Percentiles rank a stretch among this genome's conserved stretches.
These are phyloP conservation scores for Linurgus olivaceus DNA, from an alignment of 2,797 vertebrate genomes.

Conservation along the genomic window DNA sequence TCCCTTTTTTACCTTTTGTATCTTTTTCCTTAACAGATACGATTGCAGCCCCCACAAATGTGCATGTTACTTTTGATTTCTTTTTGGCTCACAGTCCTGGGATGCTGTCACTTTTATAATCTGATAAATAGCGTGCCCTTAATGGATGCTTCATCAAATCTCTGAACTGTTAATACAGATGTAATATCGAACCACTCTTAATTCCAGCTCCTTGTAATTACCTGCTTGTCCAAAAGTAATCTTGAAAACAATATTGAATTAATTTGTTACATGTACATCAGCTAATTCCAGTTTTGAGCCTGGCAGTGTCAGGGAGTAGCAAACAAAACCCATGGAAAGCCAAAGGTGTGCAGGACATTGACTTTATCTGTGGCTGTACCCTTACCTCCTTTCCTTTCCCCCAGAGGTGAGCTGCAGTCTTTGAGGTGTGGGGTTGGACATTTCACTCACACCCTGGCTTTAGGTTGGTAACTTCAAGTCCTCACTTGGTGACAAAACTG, in stretches of 20 bases:
- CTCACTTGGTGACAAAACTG: background rate
- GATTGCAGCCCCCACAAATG: fast-evolving
- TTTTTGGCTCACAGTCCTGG: background rate
- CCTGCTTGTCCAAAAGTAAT: background rate
- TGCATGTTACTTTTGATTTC: background rate
- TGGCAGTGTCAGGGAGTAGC: background rate
- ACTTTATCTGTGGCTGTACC: background rate
- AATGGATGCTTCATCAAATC: background rate
- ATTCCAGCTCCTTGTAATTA: background rate
- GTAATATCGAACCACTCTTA: background rate
- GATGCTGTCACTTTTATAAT: background rate
- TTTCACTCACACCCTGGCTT: background rate
- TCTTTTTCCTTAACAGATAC: background rate
- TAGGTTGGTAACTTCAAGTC: background rate
- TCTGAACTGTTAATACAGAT: background rate
- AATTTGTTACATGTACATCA: background rate
- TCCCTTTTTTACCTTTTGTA: background rate
- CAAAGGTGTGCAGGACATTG: background rate
- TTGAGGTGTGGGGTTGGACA: fast-evolving
- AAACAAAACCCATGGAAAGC: background rate
- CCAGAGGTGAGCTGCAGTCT: background rate
- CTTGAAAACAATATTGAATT: background rate
- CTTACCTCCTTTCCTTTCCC: background rate
- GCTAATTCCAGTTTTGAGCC: background rate
- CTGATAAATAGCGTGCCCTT: fast-evolving